These are phyloP conservation scores for Gambusia holbrooki DNA, from an alignment of 2,113 vertebrate genomes.

Conservation along the genomic window DNA sequence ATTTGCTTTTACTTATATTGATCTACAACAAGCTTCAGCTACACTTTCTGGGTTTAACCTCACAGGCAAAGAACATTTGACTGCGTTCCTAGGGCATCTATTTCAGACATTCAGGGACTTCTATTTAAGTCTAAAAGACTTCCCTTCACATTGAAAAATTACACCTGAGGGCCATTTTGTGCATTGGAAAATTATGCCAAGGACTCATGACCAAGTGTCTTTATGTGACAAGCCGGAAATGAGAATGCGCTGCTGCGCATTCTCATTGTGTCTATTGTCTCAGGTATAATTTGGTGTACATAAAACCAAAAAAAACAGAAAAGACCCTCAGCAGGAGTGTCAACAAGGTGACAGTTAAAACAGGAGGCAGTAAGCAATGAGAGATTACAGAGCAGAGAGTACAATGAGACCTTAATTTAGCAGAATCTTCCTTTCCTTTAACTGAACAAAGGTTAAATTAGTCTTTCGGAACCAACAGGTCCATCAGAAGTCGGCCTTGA, in stretches of 20 bases:
- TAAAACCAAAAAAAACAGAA: slow-evolving; percentile 3
- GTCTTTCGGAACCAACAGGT: slow-evolving; percentile 33
- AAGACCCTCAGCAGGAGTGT: neutral
- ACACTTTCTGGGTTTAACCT: neutral
- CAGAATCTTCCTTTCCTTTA: slow-evolving; percentile 5
- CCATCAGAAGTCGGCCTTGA: slow-evolving; percentile 38
- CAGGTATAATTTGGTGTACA: neutral
- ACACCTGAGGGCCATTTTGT: neutral
- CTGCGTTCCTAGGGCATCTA: neutral
- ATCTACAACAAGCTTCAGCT: neutral
- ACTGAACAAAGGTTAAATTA: slow-evolving; percentile 52
- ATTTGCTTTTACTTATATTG: neutral
- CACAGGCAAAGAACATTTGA: neutral
- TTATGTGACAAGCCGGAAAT: too few species aligned
- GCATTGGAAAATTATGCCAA: slow-evolving; percentile 1
- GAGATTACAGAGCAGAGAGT: slow-evolving; percentile 2
- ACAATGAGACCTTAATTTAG: slow-evolving; percentile 22
- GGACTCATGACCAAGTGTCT: neutral
- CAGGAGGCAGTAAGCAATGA: neutral
- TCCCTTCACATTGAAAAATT: neutral
- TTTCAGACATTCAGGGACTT: neutral
- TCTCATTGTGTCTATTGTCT: neutral
- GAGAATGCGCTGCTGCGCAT: neutral
- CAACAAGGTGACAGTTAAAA: neutral
- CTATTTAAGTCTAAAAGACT: neutral